phyloP scores from a whole-genome alignment of 2,113 vertebrate genomes.

The Cariama cristata region DNA sequence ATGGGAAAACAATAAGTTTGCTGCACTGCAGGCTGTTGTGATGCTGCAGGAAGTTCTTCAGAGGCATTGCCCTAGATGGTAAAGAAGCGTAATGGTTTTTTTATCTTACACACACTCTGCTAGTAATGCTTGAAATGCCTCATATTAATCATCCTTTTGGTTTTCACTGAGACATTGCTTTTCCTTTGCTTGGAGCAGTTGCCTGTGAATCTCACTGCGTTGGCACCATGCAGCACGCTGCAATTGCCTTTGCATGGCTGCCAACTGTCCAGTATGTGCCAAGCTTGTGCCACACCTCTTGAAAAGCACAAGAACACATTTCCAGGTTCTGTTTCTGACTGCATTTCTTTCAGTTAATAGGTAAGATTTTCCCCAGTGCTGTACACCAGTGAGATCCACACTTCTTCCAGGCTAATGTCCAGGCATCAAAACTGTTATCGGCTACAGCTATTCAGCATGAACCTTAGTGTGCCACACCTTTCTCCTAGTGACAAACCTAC shows the following conservation, averaged over 20 bases:
- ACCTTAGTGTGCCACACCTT: not conserved
- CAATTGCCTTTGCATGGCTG: not conserved
- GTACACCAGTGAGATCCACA: not conserved
- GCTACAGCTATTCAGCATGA: not conserved
- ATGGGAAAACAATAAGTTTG: not conserved
- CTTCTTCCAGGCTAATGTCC: not conserved
- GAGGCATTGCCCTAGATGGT: not conserved
- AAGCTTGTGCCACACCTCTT: not conserved
- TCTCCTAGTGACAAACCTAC: not conserved
- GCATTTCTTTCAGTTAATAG: not conserved
- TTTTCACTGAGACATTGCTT: not conserved
- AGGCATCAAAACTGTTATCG: not conserved
- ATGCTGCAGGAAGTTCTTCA: not conserved
- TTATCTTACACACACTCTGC: not conserved
- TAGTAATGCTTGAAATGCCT: not conserved
- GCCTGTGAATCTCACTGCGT: not conserved
- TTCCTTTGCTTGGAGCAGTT: not conserved
- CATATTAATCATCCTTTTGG: not conserved
- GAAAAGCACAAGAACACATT: not conserved
- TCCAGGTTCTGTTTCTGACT: not conserved
- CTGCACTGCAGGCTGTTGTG: not conserved
- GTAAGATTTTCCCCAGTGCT: not conserved
- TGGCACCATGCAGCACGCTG: not conserved
- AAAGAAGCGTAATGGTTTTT: not conserved
- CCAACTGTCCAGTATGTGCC: not conserved